phyloP scores from a whole-genome alignment of 2,113 vertebrate species.

The Hippocampus mohnikei region DNA sequence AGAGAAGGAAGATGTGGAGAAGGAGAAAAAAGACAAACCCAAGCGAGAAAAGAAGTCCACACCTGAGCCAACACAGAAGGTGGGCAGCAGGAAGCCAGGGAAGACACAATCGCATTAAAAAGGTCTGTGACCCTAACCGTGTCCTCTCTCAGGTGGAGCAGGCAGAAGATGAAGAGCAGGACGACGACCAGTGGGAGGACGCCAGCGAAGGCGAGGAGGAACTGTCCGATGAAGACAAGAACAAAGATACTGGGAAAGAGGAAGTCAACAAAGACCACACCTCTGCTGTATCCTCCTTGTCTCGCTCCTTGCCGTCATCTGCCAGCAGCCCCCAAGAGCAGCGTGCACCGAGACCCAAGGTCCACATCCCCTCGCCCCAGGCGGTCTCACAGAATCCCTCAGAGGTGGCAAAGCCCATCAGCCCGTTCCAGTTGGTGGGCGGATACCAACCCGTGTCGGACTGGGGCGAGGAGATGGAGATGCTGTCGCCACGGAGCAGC shows the following conservation, averaged over 20 bases:
- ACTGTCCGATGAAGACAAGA: slow-evolving; percentile 59
- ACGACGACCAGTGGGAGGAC: slow-evolving; percentile 59
- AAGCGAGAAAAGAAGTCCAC: slow-evolving; percentile 39
- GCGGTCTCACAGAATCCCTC: slow-evolving; percentile 38
- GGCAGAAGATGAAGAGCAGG: slow-evolving; percentile 44
- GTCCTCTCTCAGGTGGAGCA: slow-evolving; percentile 31
- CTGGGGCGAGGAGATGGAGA: slow-evolving; percentile 93
- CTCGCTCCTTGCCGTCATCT: background rate
- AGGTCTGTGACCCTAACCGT: background rate
- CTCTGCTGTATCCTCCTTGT: slow-evolving; percentile 2
- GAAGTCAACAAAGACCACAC: slow-evolving; percentile 31
- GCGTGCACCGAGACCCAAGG: slow-evolving; percentile 58
- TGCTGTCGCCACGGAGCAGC: slow-evolving; percentile 73
- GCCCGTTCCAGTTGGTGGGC: slow-evolving; percentile 73
- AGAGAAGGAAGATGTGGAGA: slow-evolving; percentile 52
- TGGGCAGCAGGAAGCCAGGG: slow-evolving; percentile 10
- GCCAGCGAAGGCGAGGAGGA: slow-evolving; percentile 51
- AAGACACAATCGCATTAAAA: background rate
- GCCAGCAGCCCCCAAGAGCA: slow-evolving; percentile 65
- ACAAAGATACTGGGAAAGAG: slow-evolving; percentile 49
- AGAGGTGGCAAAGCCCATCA: slow-evolving; percentile 67
- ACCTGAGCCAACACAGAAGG: slow-evolving; percentile 44
- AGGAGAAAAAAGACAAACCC: slow-evolving; percentile 33
- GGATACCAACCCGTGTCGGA: slow-evolving; percentile 77
- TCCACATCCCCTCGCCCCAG: slow-evolving; percentile 57